These are phyloP conservation scores for Rhodeus uyekii DNA, from an alignment of 2,797 vertebrate genomes.

Conservation along the genomic window DNA sequence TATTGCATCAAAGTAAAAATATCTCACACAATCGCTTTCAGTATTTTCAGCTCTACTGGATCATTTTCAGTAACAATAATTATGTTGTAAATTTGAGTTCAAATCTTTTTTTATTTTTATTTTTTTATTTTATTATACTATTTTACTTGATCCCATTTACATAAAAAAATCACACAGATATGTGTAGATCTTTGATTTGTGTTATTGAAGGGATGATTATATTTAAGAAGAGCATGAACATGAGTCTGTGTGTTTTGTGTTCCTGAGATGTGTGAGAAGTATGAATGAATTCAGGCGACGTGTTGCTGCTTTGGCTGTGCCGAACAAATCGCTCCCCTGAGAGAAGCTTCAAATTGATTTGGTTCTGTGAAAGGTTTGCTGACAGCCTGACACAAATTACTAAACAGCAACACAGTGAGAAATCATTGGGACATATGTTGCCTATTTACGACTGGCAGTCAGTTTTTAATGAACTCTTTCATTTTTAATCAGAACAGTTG, in stretches of 20 bases:
- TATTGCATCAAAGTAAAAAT: no score
- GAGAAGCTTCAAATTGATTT: constrained; percentile 8
- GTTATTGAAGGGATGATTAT: background rate
- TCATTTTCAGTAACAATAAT: no score
- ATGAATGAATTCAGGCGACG: background rate
- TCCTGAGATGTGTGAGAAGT: background rate
- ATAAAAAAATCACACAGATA: background rate
- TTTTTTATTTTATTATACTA: no score
- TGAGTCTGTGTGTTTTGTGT: background rate
- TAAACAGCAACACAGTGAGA: constrained; percentile 4
- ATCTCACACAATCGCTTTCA: no score
- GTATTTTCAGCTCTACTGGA: no score
- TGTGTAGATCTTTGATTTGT: background rate
- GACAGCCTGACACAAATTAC: constrained; percentile 13
- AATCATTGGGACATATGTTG: constrained; percentile 30
- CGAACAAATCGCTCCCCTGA: background rate
- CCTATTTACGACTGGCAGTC: constrained; percentile 17
- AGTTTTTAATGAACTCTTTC: constrained; percentile 24
- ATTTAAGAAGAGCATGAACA: background rate
- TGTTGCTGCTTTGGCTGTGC: background rate
- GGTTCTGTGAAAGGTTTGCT: constrained; percentile 25
- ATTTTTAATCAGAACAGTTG: constrained; percentile 34
- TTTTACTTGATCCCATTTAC: no score
- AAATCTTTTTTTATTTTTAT: no score
- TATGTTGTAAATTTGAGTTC: no score